These are phyloP conservation scores for Mamestra configurata DNA, from an alignment of 1,140 invertebrate genomes.

Conservation along the genomic window DNA sequence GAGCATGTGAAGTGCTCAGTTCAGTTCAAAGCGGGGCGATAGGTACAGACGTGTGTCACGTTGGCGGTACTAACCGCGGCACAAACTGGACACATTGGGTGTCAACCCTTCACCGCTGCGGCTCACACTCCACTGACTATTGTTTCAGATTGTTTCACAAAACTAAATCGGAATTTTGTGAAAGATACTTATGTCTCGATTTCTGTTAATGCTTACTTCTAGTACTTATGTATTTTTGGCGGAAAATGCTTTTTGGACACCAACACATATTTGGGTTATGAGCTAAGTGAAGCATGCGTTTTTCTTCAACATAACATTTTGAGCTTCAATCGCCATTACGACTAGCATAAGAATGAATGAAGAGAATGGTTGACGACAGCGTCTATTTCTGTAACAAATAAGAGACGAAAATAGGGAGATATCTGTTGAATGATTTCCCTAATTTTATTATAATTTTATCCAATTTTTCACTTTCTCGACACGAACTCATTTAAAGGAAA, in stretches of 20 bases:
- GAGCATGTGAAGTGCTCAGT: conserved; percentile 13
- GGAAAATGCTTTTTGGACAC: too few relatives aligned
- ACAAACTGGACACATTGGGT: conserved; percentile 36
- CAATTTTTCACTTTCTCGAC: background rate
- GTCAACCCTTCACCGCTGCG: conserved; percentile 16
- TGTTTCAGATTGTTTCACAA: conserved; percentile 13
- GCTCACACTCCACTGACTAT: conserved; percentile 23
- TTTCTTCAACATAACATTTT: too few relatives aligned
- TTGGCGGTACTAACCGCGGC: conserved; percentile 20
- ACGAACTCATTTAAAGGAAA: conserved; percentile 11
- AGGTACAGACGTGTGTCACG: conserved; percentile 32
- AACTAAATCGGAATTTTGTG: conserved; percentile 11
- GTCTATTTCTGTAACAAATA: background rate
- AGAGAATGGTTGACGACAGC: background rate
- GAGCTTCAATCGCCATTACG: too few relatives aligned
- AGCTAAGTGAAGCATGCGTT: too few relatives aligned
- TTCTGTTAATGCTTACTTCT: background rate
- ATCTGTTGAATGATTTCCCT: conserved; percentile 1
- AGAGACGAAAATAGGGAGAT: background rate
- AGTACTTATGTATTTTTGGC: too few relatives aligned
- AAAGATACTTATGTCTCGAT: background rate
- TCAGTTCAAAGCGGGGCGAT: background rate
- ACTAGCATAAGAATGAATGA: too few relatives aligned
- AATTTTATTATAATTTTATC: conserved; percentile 18
- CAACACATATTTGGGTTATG: too few relatives aligned